These are phyloP conservation scores for Phaedon cochleariae DNA, from an alignment of 2,888 invertebrate genomes.

Conservation along the genomic window DNA sequence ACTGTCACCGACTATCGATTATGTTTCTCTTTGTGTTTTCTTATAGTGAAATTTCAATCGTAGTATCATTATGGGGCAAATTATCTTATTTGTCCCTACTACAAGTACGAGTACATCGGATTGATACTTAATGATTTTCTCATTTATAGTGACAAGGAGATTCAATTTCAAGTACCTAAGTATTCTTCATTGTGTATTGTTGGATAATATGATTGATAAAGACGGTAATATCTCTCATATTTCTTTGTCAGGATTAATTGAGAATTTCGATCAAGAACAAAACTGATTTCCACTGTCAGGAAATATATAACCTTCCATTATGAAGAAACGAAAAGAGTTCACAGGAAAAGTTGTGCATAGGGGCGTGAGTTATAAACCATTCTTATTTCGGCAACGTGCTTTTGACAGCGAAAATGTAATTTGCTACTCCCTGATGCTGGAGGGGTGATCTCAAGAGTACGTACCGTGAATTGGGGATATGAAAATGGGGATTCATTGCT, in stretches of 20 bases:
- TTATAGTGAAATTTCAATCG: too few relatives aligned
- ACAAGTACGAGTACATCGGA: too few relatives aligned
- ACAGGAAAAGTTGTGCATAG: slow-evolving; percentile 41
- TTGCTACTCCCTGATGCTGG: slow-evolving; percentile 55
- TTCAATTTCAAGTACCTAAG: too few relatives aligned
- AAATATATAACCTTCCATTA: slow-evolving; percentile 8
- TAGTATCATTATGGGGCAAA: too few relatives aligned
- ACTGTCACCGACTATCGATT: too few relatives aligned
- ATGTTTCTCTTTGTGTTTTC: too few relatives aligned
- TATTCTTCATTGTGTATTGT: too few relatives aligned
- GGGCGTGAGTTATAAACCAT: slow-evolving; percentile 55
- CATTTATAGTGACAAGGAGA: too few relatives aligned
- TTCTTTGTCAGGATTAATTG: neutral
- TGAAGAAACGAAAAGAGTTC: slow-evolving; percentile 27
- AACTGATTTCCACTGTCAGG: neutral
- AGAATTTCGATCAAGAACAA: neutral
- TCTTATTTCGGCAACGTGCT: slow-evolving; percentile 53
- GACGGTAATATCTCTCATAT: neutral
- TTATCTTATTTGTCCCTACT: too few relatives aligned
- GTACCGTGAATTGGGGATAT: slow-evolving; percentile 55
- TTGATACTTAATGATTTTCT: too few relatives aligned
- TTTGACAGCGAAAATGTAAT: slow-evolving; percentile 57
- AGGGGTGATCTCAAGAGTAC: slow-evolving; percentile 52
- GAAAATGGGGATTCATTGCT: slow-evolving; percentile 57
- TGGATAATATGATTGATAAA: too few relatives aligned